A percentile compares a stretch with the other conserved stretches of the same genome.
Conservation (phyloP, 2,113 vertebrate genomes). For the Cochlearius cochlearius region DNA sequence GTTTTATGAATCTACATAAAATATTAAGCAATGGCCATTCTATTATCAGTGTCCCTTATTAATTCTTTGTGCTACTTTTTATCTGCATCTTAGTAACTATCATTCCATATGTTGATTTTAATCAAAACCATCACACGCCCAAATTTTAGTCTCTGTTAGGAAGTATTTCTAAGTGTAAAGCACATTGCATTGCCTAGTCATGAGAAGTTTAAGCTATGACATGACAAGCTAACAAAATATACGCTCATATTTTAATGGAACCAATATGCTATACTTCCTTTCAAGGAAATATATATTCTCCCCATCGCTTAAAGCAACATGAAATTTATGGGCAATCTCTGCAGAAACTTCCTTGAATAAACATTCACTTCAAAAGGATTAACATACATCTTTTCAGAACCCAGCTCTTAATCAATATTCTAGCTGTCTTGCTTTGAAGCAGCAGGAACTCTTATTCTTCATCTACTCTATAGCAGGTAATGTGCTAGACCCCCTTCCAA, state of each 20-base stretch:
- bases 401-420: background rate
- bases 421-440: background rate
- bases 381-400: background rate
- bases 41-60: constrained; percentile 23
- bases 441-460: background rate
- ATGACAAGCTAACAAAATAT: background rate
- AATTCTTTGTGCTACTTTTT: background rate
- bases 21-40: constrained; percentile 24
- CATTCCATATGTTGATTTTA: background rate
- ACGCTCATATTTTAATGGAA: background rate
- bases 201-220: background rate
- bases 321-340: background rate
- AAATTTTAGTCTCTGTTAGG: background rate
- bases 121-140: background rate
- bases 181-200: background rate
- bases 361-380: constrained; percentile 2
- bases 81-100: background rate
- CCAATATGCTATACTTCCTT: background rate
- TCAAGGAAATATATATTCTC: background rate
- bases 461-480: background rate
- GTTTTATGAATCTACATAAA: constrained; percentile 61
- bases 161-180: background rate
- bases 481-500: background rate
- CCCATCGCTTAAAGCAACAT: background rate
- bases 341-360: constrained; percentile 23